phyloP scores from a whole-genome alignment of 2,797 vertebrate genomes.

The Petrocephalus sullivani region DNA sequence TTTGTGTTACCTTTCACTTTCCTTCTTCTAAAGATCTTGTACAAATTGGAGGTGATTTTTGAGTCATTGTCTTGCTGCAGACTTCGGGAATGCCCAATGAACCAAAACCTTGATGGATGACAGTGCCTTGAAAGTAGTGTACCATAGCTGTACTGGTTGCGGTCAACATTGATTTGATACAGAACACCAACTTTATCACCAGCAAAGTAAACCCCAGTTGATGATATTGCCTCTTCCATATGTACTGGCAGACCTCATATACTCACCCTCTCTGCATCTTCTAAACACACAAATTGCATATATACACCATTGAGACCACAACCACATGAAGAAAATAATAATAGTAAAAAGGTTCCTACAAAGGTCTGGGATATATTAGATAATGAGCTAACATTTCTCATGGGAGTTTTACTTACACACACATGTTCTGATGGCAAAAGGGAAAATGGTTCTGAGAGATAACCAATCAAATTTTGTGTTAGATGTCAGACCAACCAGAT shows the following conservation, averaged over 20 bases:
- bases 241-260: background rate
- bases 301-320: background rate
- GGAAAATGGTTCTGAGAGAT: no score
- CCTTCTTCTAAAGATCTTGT: background rate
- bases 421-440: no score
- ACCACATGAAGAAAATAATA: background rate
- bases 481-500: no score
- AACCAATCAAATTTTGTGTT: no score
- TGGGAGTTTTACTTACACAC: no score
- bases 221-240: background rate
- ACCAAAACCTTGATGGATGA: background rate
- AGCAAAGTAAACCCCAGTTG: background rate
- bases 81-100: background rate
- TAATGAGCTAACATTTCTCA: background rate
- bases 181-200: background rate
- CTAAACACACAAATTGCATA: background rate
- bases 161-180: background rate
- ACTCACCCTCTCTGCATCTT: background rate
- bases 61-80: background rate
- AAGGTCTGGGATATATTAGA: background rate
- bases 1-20: background rate
- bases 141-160: background rate
- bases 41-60: background rate
- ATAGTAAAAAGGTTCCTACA: background rate
- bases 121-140: background rate